phyloP scores from a whole-genome alignment of 2,797 vertebrate genomes.

The Numenius phaeopus region DNA sequence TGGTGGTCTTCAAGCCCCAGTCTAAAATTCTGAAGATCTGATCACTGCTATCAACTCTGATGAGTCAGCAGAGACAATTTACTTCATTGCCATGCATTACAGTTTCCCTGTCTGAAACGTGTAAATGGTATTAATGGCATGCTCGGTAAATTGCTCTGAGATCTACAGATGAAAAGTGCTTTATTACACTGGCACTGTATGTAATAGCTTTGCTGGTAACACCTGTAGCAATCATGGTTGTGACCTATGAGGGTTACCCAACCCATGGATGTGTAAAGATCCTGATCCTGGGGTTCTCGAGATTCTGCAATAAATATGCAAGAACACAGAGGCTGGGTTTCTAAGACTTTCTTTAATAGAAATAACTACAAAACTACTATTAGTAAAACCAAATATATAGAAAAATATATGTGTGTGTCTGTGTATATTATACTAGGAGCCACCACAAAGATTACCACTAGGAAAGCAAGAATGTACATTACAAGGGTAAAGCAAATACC shows the following conservation, averaged over 20 bases:
- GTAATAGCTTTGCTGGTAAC: neutral
- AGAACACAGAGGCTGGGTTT: neutral
- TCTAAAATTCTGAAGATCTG: neutral
- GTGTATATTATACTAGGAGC: neutral
- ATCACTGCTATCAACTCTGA: neutral
- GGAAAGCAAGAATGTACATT: neutral
- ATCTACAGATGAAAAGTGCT: neutral
- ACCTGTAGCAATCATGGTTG: neutral
- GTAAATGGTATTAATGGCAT: neutral
- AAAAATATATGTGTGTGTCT: neutral
- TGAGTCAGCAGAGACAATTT: neutral
- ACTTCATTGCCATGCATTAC: neutral
- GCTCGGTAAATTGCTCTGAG: neutral
- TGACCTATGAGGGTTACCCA: neutral
- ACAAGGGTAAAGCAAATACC: neutral
- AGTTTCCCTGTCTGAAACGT: neutral
- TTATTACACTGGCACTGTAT: neutral
- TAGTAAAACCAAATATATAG: neutral
- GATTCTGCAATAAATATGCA: neutral
- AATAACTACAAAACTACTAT: neutral
- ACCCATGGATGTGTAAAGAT: rapidly evolving
- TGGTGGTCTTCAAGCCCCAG: neutral
- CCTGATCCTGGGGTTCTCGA: rapidly evolving
- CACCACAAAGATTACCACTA: neutral
- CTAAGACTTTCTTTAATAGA: neutral